A percentile compares a stretch with the other conserved stretches of the same genome.
Evolutionary conservation across 2,113 vertebrate genomes (phyloP).

Genomic region (Coracopsis vasa): DNA sequence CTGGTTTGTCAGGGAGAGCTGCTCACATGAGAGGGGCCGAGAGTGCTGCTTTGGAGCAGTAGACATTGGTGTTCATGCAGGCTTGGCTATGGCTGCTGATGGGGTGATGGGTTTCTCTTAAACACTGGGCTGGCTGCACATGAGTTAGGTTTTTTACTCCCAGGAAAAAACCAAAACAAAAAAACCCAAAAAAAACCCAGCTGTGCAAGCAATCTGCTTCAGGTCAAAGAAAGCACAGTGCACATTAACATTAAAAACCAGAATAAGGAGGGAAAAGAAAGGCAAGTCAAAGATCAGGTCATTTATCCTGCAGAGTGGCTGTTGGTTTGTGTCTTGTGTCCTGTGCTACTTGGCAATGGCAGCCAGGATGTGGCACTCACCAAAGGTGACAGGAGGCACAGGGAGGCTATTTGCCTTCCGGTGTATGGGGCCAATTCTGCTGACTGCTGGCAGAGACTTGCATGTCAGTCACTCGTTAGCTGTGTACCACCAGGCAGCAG

Average conservation of each 20-base stretch:
- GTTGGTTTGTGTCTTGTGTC: neutral
- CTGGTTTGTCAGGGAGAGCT: neutral
- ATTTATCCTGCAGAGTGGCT: neutral
- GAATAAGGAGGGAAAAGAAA: neutral
- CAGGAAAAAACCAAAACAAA: neutral
- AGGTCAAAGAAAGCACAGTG: neutral
- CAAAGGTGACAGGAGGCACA: neutral
- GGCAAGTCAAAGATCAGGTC: neutral
- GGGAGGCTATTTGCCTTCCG: neutral
- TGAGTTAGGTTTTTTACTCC: neutral
- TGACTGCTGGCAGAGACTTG: conserved; percentile 19
- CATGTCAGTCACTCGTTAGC: conserved; percentile 16
- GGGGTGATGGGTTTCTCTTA: rapidly evolving
- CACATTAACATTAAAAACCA: neutral
- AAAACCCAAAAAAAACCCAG: neutral
- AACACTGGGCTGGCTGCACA: neutral
- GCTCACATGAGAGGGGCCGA: neutral
- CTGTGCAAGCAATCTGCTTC: neutral
- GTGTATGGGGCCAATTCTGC: neutral
- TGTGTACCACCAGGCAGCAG: conserved; percentile 17
- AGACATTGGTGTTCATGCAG: rapidly evolving
- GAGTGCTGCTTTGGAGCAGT: neutral
- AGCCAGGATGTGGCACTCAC: neutral
- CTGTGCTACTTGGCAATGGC: rapidly evolving
- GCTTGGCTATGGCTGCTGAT: neutral